Evolutionary conservation across 2,113 vertebrate species (phyloP).

Genomic region (Trachemys scripta): DNA sequence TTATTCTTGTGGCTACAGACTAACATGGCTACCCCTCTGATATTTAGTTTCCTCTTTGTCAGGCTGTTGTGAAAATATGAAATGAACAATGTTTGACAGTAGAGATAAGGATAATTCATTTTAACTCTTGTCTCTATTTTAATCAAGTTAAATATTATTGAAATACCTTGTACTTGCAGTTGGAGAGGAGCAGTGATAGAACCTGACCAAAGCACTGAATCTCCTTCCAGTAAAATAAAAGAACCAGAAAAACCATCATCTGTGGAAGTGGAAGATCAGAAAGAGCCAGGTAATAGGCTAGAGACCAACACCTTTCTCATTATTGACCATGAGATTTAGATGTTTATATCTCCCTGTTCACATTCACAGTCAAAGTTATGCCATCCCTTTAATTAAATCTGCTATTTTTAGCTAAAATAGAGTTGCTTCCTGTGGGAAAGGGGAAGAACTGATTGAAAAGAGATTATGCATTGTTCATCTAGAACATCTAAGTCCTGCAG

Average conservation of each 20-base stretch:
- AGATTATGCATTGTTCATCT: not conserved
- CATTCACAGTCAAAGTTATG: not conserved
- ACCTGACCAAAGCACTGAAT: slow-evolving; percentile 82
- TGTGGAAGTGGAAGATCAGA: slow-evolving; percentile 36
- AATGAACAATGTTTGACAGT: not conserved
- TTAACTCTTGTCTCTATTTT: not conserved
- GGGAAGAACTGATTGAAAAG: not conserved
- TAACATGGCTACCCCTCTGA: too few relatives aligned
- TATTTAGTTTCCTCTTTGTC: not conserved
- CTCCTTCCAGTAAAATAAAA: slow-evolving; percentile 74
- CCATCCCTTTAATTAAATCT: not conserved
- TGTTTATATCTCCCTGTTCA: not conserved
- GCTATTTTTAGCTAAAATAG: not conserved
- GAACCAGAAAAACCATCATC: slow-evolving; percentile 68
- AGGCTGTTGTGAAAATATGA: not conserved
- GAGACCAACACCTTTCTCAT: not conserved
- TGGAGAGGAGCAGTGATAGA: slow-evolving; percentile 89
- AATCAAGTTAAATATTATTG: not conserved
- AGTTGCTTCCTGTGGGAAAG: not conserved
- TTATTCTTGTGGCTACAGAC: too few relatives aligned
- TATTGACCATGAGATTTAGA: not conserved
- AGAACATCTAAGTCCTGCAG: not conserved
- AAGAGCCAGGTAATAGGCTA: slow-evolving; percentile 77
- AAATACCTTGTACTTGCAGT: slow-evolving; percentile 66
- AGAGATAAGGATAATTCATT: not conserved